A percentile compares a stretch with the other conserved stretches of the same genome.
phyloP scores from a whole-genome alignment of 2,888 invertebrate species.

The Zonitis immaculata region DNA sequence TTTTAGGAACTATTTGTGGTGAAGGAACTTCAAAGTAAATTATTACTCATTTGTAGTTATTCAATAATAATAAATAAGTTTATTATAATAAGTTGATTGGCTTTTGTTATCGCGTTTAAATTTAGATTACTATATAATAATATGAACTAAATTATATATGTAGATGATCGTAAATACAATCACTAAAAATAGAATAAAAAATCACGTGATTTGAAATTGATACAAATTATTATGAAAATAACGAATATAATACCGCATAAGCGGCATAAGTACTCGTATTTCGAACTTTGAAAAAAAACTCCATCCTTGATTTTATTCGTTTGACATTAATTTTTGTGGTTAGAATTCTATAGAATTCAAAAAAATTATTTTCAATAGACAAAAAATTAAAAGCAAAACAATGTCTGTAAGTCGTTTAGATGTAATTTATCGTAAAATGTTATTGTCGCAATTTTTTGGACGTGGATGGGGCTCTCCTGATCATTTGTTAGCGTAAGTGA shows the following conservation, averaged over 20 bases:
- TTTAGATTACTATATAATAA: too few relatives aligned
- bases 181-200: neutral
- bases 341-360: neutral
- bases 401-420: constrained; percentile 56
- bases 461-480: constrained; percentile 97
- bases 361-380: neutral
- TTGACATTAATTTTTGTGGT: neutral
- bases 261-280: too few relatives aligned
- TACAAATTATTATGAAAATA: too few relatives aligned
- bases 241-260: too few relatives aligned
- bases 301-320: neutral
- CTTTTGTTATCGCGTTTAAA: neutral
- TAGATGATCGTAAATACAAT: too few relatives aligned
- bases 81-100: neutral
- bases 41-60: neutral
- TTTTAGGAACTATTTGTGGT: constrained; percentile 5
- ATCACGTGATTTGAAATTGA: too few relatives aligned
- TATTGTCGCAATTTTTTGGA: constrained; percentile 87
- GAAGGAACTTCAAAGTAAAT: constrained; percentile 9
- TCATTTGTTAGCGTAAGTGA: constrained; percentile 67
- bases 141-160: too few relatives aligned
- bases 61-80: neutral
- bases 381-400: constrained; percentile 3
- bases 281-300: neutral
- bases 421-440: constrained; percentile 77